Evolutionary conservation across 1,140 invertebrate species (phyloP).

Genomic region (Aphaenogaster floridana): DNA sequence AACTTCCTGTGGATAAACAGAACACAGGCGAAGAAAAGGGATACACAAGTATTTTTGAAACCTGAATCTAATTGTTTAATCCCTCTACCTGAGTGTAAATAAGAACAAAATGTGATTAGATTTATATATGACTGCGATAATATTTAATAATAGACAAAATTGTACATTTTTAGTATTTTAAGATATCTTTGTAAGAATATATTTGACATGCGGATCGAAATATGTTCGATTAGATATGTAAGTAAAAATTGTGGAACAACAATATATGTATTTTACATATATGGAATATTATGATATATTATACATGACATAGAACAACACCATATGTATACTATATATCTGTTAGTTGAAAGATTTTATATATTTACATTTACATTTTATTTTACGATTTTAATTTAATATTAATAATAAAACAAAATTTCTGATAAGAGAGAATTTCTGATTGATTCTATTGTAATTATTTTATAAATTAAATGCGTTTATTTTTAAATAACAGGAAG

Average conservation of each 20-base stretch:
- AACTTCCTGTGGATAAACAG: slow-evolving; percentile 89
- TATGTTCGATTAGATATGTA: not conserved
- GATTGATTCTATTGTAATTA: not conserved
- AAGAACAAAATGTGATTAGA: not conserved
- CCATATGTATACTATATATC: not conserved
- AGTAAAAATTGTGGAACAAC: not conserved
- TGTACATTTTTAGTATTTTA: slow-evolving; percentile 25
- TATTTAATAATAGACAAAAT: not conserved
- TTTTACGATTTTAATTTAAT: too few species aligned
- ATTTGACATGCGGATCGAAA: not conserved
- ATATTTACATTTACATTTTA: not conserved
- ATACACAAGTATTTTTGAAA: slow-evolving; percentile 4
- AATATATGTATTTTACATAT: not conserved
- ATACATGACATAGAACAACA: too few species aligned
- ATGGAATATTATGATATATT: too few species aligned
- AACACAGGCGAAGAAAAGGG: slow-evolving; percentile 70
- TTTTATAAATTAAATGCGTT: not conserved
- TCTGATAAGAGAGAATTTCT: not conserved
- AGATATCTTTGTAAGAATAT: not conserved
- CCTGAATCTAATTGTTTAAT: not conserved
- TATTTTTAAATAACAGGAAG: not conserved
- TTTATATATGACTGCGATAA: slow-evolving; percentile 21
- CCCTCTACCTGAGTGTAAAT: not conserved
- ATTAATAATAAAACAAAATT: slow-evolving; percentile 16
- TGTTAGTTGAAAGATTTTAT: not conserved